phyloP scores from a whole-genome alignment of 2,797 vertebrate species.

The Onychomys torridus region DNA sequence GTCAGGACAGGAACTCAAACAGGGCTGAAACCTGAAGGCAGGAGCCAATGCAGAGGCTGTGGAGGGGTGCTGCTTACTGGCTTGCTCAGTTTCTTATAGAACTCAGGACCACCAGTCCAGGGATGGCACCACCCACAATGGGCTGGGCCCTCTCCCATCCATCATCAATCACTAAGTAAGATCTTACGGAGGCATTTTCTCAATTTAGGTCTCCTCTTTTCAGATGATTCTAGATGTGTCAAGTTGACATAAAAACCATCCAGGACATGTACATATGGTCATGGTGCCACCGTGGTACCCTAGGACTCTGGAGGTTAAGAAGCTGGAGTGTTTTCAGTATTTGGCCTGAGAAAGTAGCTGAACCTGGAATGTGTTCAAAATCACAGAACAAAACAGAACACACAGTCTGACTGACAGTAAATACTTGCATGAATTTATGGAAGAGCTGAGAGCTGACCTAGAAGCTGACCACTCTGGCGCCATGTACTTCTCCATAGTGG shows the following conservation, averaged over 20 bases:
- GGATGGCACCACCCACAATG: background rate
- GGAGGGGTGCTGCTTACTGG: background rate
- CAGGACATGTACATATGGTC: too few species aligned
- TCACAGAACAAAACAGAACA: background rate
- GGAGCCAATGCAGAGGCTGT: background rate
- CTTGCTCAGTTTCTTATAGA: background rate
- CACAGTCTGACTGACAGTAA: background rate
- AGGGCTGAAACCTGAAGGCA: background rate
- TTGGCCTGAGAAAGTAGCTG: background rate
- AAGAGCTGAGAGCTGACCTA: background rate
- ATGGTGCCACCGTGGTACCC: too few species aligned
- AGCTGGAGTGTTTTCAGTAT: background rate
- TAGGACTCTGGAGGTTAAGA: background rate
- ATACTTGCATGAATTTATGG: conserved; percentile 3
- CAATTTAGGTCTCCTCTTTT: background rate
- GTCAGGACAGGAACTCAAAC: background rate
- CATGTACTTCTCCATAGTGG: background rate
- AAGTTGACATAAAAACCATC: background rate
- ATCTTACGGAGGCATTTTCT: background rate
- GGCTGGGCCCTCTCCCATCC: too few species aligned
- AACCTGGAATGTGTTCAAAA: conserved; percentile 25
- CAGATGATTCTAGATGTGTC: background rate
- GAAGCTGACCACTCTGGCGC: background rate
- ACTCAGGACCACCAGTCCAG: background rate
- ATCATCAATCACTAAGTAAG: background rate